Evolutionary conservation across 1,140 invertebrate species (phyloP), one percentile per base, ranked within the genome.

Genomic region (Drosophila elegans): DNA sequence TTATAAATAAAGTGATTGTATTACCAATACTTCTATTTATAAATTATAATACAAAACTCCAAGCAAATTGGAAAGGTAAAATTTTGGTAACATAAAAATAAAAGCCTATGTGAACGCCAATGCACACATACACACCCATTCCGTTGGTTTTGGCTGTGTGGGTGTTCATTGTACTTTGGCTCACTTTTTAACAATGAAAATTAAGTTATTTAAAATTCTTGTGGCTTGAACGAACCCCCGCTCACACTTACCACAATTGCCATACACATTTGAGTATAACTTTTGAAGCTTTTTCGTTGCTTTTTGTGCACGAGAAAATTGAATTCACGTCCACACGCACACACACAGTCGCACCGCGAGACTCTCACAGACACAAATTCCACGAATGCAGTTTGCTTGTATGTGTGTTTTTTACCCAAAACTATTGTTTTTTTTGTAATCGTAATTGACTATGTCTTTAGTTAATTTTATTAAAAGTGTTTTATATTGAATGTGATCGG

Each of bases 181-280:
- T 10, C 36, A 48, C n/a, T 66, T 49, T 49, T 11, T 34, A 5
- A 25, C 27, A 48, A 34, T 9, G 16, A 21, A 66, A 64, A 32
- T 42, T 38, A 7, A 2, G 3, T 27, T 13, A 32, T 32, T 32
- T 27, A 3, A 66, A 57, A 41, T 21, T 41, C 10, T 41, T 39
- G 16, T 13, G 34, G 32, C 29, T 16, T 32, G 32, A 13, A 12
- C 25, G 16, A 11, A 12, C 0, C 11, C 25, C 13, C 25, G 3
- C 12, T 27, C 27, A 16, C n/a, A 83, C 84, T 88, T 84, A 88
- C 84, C 85, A 78, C 84, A 89, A 88, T 88, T 89, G 84, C 84
- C 84, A 88, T 88, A 88, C 84, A 88, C 84, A 88, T 88, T 88
- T 88, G 84, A 89, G 76, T 89, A 84, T 89, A 78, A 89, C 82